Conservation (phyloP, 2,888 invertebrate species). For the Cryptocheilus praepositus region DNA sequence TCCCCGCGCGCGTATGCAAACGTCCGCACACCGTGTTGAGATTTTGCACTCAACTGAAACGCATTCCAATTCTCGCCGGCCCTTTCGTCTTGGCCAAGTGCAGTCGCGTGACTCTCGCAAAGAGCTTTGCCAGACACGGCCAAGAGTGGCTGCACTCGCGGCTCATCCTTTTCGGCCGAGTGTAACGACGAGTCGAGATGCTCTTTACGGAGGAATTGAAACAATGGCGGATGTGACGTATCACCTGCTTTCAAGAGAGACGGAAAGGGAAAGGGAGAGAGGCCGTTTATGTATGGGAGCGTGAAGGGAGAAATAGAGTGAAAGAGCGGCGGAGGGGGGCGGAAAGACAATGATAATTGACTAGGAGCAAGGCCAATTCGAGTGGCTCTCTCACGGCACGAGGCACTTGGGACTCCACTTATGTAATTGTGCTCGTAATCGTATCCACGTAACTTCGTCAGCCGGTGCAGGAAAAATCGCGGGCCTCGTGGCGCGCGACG, state of each 20-base stretch:
- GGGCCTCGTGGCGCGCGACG: background rate
- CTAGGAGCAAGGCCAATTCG: constrained; percentile 29
- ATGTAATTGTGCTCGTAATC: constrained; percentile 56
- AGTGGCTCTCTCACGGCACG: constrained; percentile 48
- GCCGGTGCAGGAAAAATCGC: constrained; percentile 31
- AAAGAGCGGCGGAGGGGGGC: constrained; percentile 24
- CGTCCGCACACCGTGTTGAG: too few species aligned
- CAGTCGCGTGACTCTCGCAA: background rate
- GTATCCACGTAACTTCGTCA: constrained; percentile 47
- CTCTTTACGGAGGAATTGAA: constrained; percentile 14
- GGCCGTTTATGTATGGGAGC: background rate
- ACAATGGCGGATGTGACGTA: constrained; percentile 47
- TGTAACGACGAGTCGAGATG: too few species aligned
- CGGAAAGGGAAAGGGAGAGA: constrained; percentile 3
- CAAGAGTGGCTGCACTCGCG: background rate
- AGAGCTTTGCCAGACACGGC: background rate
- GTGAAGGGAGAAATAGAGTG: constrained; percentile 4
- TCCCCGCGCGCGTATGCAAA: too few species aligned
- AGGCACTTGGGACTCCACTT: constrained; percentile 49
- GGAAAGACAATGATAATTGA: constrained; percentile 2
- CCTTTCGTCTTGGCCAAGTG: background rate
- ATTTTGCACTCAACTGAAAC: too few species aligned
- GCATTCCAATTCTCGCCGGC: too few species aligned
- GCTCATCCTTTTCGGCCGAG: background rate
- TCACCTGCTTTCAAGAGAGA: constrained; percentile 34